These are phyloP conservation scores for Archips crataeganus DNA, from an alignment of 2,888 invertebrate genomes.

Conservation along the genomic window DNA sequence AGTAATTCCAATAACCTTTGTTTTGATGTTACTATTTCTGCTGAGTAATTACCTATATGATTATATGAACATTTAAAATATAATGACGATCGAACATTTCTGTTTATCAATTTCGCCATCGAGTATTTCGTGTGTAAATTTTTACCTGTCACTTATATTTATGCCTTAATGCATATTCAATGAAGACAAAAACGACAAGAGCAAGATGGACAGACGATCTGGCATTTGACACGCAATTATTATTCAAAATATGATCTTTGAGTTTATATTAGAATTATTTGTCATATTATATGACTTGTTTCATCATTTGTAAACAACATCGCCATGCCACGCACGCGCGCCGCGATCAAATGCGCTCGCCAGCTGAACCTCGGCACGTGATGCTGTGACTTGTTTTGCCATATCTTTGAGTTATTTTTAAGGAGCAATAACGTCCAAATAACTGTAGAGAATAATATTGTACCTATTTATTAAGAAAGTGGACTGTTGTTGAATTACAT, in stretches of 20 bases:
- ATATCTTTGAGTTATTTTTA: slow-evolving; percentile 8
- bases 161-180: no score
- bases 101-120: no score
- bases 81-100: no score
- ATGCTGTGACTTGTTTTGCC: background rate
- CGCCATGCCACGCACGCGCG: background rate
- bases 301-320: slow-evolving; percentile 5
- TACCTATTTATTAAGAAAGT: background rate
- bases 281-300: background rate
- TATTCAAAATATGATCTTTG: no score
- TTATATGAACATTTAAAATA: no score
- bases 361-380: slow-evolving; percentile 8
- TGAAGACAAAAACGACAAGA: no score
- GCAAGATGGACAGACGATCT: no score
- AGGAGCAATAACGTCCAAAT: background rate
- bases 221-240: no score
- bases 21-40: background rate
- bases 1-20: slow-evolving; percentile 3
- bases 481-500: background rate
- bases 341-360: background rate
- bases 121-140: no score
- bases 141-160: no score
- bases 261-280: no score
- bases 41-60: background rate
- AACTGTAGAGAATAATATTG: background rate